phyloP scores from a whole-genome alignment of 1,140 invertebrate species.

The Aphaenogaster rudis region DNA sequence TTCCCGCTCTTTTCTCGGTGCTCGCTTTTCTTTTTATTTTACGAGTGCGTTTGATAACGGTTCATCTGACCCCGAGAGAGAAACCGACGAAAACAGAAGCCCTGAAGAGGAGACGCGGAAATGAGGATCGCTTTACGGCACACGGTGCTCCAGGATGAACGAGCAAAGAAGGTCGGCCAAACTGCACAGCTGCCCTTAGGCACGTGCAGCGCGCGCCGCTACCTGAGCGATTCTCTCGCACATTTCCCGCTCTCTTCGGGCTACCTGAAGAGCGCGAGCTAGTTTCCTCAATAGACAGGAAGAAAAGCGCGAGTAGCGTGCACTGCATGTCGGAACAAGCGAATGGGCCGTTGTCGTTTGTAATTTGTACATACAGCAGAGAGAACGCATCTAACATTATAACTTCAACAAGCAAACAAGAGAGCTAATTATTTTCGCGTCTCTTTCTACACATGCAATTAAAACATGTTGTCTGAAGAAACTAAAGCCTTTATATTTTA shows the following conservation, averaged over 20 bases:
- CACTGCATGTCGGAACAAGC: neutral
- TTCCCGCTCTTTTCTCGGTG: neutral
- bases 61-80: slow-evolving; percentile 63
- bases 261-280: slow-evolving; percentile 26
- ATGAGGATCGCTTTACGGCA: slow-evolving; percentile 77
- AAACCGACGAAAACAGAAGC: slow-evolving; percentile 71
- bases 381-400: neutral
- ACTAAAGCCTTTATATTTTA: too few relatives aligned
- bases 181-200: slow-evolving; percentile 77
- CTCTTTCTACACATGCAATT: neutral
- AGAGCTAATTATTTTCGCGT: neutral
- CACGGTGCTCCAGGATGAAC: slow-evolving; percentile 52
- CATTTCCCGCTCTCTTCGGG: slow-evolving; percentile 12
- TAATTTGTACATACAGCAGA: neutral
- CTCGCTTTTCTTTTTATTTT: slow-evolving; percentile 2
- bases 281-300: slow-evolving; percentile 18
- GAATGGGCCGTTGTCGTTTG: neutral
- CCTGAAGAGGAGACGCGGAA: slow-evolving; percentile 74
- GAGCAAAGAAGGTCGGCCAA: slow-evolving; percentile 57
- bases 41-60: slow-evolving; percentile 67
- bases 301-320: slow-evolving; percentile 13
- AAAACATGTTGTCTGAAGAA: neutral
- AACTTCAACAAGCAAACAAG: neutral
- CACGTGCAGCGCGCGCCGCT: slow-evolving; percentile 71
- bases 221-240: slow-evolving; percentile 66